phyloP scores from a whole-genome alignment of 1,140 invertebrate species.

The Cheumatopsyche charites region DNA sequence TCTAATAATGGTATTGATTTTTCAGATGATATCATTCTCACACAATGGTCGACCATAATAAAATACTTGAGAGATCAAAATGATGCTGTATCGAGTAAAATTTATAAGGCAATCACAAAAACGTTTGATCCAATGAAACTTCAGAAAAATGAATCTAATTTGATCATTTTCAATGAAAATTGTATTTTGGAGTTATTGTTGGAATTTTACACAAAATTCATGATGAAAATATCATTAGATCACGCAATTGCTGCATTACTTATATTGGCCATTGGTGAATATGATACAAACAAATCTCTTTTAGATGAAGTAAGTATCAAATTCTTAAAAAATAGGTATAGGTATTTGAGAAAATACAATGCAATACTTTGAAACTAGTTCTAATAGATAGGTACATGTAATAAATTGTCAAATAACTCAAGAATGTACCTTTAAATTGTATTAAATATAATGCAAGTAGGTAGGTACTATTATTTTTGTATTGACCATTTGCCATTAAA shows the following conservation, averaged over 20 bases:
- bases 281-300: not conserved
- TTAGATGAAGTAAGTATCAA: slow-evolving; percentile 9
- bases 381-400: no score
- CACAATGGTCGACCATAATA: slow-evolving; percentile 50
- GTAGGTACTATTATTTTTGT: no score
- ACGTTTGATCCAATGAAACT: not conserved
- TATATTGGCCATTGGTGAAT: slow-evolving; percentile 28
- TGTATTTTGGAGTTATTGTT: slow-evolving; percentile 37
- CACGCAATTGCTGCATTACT: slow-evolving; percentile 34
- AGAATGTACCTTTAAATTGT: no score
- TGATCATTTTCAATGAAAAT: slow-evolving; percentile 35
- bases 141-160: not conserved
- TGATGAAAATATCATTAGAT: slow-evolving; percentile 29
- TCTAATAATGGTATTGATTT: slow-evolving; percentile 22
- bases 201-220: slow-evolving; percentile 19
- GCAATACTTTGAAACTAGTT: no score
- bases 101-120: slow-evolving; percentile 18
- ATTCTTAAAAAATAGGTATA: not conserved
- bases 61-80: slow-evolving; percentile 54
- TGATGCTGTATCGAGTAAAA: slow-evolving; percentile 29
- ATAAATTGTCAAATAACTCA: no score
- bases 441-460: no score
- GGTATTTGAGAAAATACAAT: not conserved
- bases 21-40: slow-evolving; percentile 53
- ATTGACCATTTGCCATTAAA: no score